Conservation (phyloP, 2,113 vertebrate species). For the Epinephelus moara region DNA sequence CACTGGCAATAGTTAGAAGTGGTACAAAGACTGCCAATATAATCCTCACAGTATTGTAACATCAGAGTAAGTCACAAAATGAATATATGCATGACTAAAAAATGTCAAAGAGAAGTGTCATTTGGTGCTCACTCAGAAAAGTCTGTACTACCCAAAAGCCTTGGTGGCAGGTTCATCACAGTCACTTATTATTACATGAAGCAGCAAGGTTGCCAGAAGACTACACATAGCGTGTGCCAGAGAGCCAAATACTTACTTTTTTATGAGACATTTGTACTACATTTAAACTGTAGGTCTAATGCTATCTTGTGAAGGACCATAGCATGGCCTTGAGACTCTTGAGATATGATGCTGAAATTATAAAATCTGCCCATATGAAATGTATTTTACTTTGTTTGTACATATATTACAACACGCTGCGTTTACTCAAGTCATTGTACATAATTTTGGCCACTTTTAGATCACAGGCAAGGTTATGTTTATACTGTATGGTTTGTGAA, state of each 20-base stretch:
- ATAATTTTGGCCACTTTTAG: not conserved
- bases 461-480: not conserved
- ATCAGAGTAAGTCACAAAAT: not conserved
- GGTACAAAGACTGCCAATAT: not conserved
- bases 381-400: not conserved
- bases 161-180: constrained; percentile 31
- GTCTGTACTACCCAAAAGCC: constrained; percentile 5
- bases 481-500: not conserved
- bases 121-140: constrained; percentile 19
- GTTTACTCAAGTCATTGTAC: not conserved
- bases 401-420: not conserved
- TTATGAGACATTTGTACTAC: constrained; percentile 42
- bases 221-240: constrained; percentile 15
- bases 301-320: not conserved
- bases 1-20: not conserved
- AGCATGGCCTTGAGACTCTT: not conserved
- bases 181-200: constrained; percentile 47
- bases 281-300: constrained; percentile 25
- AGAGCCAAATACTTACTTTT: constrained; percentile 44
- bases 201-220: constrained; percentile 29
- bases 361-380: not conserved
- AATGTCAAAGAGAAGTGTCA: constrained; percentile 4
- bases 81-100: constrained; percentile 19
- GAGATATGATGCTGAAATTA: not conserved
- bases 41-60: not conserved